Base-by-base conservation (phyloP, 2,797 vertebrate genomes). In the Gorsachius magnificus region DNA sequence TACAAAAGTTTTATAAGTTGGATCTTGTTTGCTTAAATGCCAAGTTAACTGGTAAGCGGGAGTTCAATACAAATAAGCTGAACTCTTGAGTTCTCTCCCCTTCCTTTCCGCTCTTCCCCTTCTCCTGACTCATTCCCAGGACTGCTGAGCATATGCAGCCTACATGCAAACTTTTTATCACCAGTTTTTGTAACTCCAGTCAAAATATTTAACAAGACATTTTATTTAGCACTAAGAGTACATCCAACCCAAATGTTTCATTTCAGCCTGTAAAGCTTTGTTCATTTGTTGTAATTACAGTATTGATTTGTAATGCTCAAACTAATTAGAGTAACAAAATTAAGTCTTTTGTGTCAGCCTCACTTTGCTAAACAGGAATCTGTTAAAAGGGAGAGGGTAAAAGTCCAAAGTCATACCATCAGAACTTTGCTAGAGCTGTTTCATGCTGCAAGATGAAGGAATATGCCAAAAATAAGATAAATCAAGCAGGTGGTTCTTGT, bases 131-230 rank as follows among this genome's bases (percentile, higher is more conserved):
- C 36, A 58, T 89, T 85, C 58, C 41, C 31, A 83, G 92, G 66
- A 58, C 60, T 63, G 51, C 61, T 81, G 80, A 88, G 56, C 54
- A 56, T 79, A 51, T 3, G 31, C 75, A 94, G n/a, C 85, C 82
- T 94, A 54, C 41, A 35, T 57, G 24, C 45, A 83, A 75, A 75
- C 63, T 71, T 93, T 38, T 81, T 77, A n/a, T 71, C 72, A 75
- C 65, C 26, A 45, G 9, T 78, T 79, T 88, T 70, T 79, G 4
- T 45, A 63, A 90, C 38, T 95, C 46, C 36, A 51, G 74, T 89
- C 90, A 94, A 90, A 94, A 93, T 83, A 92, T 85, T 94, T 94
- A 86, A 63, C 6, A 61, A 87, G 51, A 58, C 8, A 4, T 54
- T 85, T 93, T 70, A 51, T 77, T 68, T 94, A 87, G 22, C 33